These are phyloP conservation scores for Atrina japonica DNA, from an alignment of 2,888 invertebrate genomes.

Conservation along the genomic window DNA sequence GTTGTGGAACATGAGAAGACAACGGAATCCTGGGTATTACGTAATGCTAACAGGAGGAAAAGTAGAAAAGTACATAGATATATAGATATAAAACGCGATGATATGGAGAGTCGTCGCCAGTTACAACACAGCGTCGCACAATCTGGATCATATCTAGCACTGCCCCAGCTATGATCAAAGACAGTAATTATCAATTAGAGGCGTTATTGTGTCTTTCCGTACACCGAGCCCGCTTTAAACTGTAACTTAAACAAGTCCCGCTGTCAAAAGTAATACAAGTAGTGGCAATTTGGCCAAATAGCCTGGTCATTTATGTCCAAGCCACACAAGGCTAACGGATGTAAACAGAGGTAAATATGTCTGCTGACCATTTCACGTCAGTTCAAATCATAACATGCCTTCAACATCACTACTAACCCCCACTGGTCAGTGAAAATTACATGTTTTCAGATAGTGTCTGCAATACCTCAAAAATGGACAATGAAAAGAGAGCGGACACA, in stretches of 20 bases:
- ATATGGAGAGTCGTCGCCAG: conserved; percentile 20
- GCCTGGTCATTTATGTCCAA: conserved; percentile 24
- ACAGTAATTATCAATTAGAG: conserved; percentile 34
- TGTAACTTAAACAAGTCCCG: conserved; percentile 26
- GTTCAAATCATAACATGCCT: background rate
- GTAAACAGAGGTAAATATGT: conserved; percentile 12
- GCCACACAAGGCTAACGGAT: conserved; percentile 5
- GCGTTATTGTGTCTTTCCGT: conserved; percentile 23
- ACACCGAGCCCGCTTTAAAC: conserved; percentile 23
- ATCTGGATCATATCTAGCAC: conserved; percentile 30
- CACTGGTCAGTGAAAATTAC: too few species aligned
- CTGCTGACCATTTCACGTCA: conserved; percentile 11
- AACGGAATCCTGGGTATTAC: too few species aligned
- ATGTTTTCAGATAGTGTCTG: too few species aligned
- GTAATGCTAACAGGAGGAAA: too few species aligned
- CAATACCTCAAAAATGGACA: too few species aligned
- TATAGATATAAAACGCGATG: conserved; percentile 9
- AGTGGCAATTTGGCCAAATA: conserved; percentile 7
- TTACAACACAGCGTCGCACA: conserved; percentile 15
- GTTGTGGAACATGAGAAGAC: too few species aligned
- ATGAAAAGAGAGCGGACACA: too few species aligned
- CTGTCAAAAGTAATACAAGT: conserved; percentile 26
- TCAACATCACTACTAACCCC: background rate
- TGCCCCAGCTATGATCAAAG: conserved; percentile 30
- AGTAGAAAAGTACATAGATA: too few species aligned